Evolutionary conservation across 2,113 vertebrate species (phyloP).

Genomic region (Isurus oxyrinchus): DNA sequence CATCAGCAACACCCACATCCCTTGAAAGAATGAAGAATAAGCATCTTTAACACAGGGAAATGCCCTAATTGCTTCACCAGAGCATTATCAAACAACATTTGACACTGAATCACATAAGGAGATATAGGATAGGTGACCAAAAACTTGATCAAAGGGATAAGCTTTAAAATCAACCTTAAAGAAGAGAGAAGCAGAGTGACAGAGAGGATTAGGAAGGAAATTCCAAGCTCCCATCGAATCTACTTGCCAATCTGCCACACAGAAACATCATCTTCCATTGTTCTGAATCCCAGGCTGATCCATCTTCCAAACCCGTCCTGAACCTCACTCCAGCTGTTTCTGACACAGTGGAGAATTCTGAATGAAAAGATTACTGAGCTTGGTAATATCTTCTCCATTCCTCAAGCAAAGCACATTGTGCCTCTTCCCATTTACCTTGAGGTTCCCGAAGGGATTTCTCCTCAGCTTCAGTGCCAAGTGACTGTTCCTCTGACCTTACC

Average conservation of each 20-base stretch:
- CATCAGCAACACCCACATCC: too few relatives aligned
- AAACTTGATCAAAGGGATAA: background rate
- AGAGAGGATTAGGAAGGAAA: too few relatives aligned
- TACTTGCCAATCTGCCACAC: background rate
- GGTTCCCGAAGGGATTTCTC: background rate
- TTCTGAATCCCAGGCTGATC: background rate
- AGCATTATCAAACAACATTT: background rate
- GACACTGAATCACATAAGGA: background rate
- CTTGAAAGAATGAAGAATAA: too few relatives aligned
- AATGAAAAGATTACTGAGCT: background rate
- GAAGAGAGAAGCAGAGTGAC: too few relatives aligned
- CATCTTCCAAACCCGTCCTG: background rate
- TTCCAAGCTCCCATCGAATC: background rate
- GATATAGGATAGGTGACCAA: background rate
- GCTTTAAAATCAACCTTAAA: too few relatives aligned
- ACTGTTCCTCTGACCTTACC: background rate
- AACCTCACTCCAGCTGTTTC: background rate
- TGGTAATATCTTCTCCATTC: background rate
- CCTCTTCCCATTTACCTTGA: background rate
- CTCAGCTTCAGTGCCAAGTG: background rate
- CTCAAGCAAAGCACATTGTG: background rate
- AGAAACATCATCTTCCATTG: background rate
- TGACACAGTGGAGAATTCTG: too few relatives aligned
- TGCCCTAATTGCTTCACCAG: background rate
- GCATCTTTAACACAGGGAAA: background rate